phyloP scores from a whole-genome alignment of 2,113 vertebrate genomes.

The Oceanodroma tethys region DNA sequence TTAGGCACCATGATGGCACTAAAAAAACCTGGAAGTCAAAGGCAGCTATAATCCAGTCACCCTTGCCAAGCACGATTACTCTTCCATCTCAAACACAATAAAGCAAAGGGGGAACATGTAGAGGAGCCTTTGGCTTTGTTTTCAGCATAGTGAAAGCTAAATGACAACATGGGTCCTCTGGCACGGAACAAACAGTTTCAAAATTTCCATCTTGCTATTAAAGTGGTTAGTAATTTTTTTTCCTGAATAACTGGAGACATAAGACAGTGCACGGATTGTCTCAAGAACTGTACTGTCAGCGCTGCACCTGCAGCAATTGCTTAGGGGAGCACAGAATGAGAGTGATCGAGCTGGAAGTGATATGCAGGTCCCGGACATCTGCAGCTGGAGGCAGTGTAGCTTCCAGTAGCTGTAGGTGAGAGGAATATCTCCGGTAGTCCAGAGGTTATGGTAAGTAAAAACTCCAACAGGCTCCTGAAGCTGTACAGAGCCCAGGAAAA shows the following conservation, averaged over 20 bases:
- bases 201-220: not conserved
- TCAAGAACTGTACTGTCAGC: not conserved
- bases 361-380: not conserved
- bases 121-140: not conserved
- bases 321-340: not conserved
- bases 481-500: not conserved
- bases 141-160: not conserved
- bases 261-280: not conserved
- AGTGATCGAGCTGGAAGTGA: not conserved
- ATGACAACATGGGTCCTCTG: not conserved
- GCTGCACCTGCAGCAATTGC: not conserved
- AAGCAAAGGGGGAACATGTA: not conserved
- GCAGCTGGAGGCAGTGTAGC: not conserved
- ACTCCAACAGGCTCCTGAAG: not conserved
- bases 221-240: not conserved
- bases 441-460: not conserved
- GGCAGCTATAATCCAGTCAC: not conserved
- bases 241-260: not conserved
- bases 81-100: constrained; percentile 15
- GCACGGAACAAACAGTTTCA: not conserved
- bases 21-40: constrained; percentile 1
- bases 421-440: not conserved
- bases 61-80: not conserved
- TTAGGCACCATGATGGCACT: not conserved
- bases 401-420: not conserved